A percentile compares a stretch with the other conserved stretches of the same genome.
These are phyloP conservation scores for Ophthalmotilapia sp. DNA, from an alignment of 2,113 vertebrate species.

Conservation along the genomic window DNA sequence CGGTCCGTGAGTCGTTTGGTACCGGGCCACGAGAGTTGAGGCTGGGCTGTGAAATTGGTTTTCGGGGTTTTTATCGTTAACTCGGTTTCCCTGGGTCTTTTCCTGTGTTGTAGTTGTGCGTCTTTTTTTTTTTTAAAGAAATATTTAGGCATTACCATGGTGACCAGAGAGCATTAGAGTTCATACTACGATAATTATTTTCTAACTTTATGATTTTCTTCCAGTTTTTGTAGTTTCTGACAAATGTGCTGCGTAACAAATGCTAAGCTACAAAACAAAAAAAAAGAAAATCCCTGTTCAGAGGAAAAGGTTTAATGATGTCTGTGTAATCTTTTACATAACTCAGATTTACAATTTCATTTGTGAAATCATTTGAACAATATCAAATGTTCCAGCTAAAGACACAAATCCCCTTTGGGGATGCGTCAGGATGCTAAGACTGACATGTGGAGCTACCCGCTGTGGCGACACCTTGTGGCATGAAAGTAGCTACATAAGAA, in stretches of 20 bases:
- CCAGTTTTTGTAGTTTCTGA: not conserved
- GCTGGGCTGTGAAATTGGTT: not conserved
- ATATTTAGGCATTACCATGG: fast-evolving
- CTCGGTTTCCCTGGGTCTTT: not conserved
- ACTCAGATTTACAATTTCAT: not conserved
- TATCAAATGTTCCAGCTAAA: not conserved
- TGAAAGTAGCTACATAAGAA: not conserved
- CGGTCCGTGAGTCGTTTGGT: not conserved
- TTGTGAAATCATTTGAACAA: not conserved
- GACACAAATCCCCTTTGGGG: not conserved
- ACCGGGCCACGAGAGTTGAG: not conserved
- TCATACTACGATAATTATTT: not conserved
- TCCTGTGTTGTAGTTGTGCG: not conserved
- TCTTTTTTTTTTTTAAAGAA: not conserved
- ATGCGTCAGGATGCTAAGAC: fast-evolving
- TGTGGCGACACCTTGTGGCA: not conserved
- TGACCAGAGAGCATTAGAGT: not conserved
- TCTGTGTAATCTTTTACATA: not conserved
- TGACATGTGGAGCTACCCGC: not conserved
- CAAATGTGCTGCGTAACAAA: not conserved
- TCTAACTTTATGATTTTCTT: not conserved
- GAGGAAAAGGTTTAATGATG: not conserved
- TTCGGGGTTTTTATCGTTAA: not conserved
- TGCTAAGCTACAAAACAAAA: not conserved
- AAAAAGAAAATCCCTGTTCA: not conserved